Percentiles rank a stretch among this genome's conserved stretches.
phyloP scores from a whole-genome alignment of 2,113 vertebrate genomes.

The rabbit (Oryctolagus cuniculus) region DNA sequence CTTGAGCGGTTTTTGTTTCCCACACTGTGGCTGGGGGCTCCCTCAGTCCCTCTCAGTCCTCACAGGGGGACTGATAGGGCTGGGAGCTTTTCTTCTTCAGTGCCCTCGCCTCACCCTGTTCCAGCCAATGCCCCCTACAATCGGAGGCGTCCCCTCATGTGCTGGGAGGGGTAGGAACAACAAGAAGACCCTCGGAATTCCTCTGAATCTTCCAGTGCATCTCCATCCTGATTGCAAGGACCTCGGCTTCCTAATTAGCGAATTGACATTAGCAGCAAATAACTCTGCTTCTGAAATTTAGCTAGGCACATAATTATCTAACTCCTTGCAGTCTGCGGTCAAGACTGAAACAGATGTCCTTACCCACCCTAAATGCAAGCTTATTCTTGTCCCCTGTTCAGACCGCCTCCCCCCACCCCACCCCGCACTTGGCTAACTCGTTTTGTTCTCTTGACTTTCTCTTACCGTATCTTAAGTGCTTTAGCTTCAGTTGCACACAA shows the following conservation, averaged over 20 bases:
- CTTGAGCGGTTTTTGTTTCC: conserved; percentile 12
- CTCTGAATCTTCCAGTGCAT: neutral
- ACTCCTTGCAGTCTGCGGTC: conserved; percentile 34
- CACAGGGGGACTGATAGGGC: neutral
- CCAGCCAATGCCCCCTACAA: neutral
- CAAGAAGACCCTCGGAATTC: neutral
- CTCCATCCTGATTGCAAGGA: neutral
- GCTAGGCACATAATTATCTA: conserved; percentile 3
- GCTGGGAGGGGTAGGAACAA: neutral
- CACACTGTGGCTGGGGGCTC: neutral
- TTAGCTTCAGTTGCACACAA: neutral
- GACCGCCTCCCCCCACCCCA: neutral
- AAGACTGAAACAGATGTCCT: conserved; percentile 18
- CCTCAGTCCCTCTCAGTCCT: neutral
- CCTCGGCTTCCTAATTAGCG: neutral
- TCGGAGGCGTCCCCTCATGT: neutral
- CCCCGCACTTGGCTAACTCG: neutral
- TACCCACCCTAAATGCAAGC: neutral
- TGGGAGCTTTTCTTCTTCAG: conserved; percentile 31
- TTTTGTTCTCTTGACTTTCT: conserved; percentile 2
- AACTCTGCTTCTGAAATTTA: conserved; percentile 6
- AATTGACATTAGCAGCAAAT: neutral
- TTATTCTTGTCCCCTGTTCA: neutral
- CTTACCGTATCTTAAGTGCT: neutral
- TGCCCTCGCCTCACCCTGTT: neutral